phyloP scores from a whole-genome alignment of 2,797 vertebrate species.

The Petrocephalus schoutedeni region DNA sequence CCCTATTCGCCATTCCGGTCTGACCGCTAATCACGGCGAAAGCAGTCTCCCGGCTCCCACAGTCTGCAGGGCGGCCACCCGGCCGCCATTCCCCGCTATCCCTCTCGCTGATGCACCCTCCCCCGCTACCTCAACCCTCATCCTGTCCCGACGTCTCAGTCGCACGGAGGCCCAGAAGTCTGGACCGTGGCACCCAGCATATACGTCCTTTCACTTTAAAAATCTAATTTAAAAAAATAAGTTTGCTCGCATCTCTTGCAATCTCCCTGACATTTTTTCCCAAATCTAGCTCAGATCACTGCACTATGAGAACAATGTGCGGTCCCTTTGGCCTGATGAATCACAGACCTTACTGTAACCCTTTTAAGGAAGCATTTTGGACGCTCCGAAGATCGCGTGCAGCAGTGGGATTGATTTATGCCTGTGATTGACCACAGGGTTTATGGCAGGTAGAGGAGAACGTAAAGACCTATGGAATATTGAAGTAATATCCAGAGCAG shows the following conservation, averaged over 20 bases:
- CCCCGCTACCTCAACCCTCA: neutral
- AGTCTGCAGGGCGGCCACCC: neutral
- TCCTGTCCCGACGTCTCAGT: constrained; percentile 12
- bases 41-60: neutral
- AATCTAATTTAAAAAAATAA: constrained; percentile 9
- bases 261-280: constrained; percentile 43
- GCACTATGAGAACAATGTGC: constrained; percentile 39
- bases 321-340: constrained; percentile 46
- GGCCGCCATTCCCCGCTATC: too few species aligned
- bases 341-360: constrained; percentile 39
- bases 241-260: constrained; percentile 22
- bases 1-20: neutral
- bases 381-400: constrained; percentile 44
- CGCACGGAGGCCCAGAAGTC: neutral
- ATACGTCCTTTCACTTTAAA: neutral
- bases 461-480: constrained; percentile 2
- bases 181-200: neutral
- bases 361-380: constrained; percentile 60
- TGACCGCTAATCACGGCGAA: neutral
- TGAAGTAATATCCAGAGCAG: neutral
- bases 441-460: constrained; percentile 29
- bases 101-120: neutral
- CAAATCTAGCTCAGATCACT: constrained; percentile 44
- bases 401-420: constrained; percentile 41
- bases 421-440: constrained; percentile 32